Base-by-base conservation (phyloP, 1,140 invertebrate species). In the Drosophila lacertosa region DNA sequence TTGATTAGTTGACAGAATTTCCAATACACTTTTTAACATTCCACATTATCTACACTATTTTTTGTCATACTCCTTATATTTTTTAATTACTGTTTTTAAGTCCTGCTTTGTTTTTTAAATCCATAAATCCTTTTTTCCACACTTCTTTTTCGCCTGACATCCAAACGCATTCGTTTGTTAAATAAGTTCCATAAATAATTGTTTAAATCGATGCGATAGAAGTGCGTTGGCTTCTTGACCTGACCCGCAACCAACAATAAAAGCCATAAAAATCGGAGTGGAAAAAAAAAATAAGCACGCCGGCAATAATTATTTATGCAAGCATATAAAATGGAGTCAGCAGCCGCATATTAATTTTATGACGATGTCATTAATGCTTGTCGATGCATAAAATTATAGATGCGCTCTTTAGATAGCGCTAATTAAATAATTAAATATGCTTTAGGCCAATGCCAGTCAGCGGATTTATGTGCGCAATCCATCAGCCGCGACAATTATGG, bases 401-500 rank as follows among this genome's bases (percentile, higher is more conserved):
- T 89, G 60, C 35, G 64, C 78, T 69, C 74, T 89, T 69, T 89
- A 78, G 78, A 88, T 88, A 83, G 67, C 67, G 71, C 83, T 88
- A 88, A 88, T 88, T 89, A 88, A 88, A 88, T 89, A 88, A 88
- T 88, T 88, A 88, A 88, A 82, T 86, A 86, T 82, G 82, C 82
- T 86, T 88, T 81, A 67, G 82, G 74, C 75, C 74, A 88, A 68
- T 57, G 64, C 73, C 73, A 70, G 48, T 64, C 69, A 51, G 22
- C 44, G 53, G 64, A 86, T 81, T 86, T 86, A 88, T 81, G 77
- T 67, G 57, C 42, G 58, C 82, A 48, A 84, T 86, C 69, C 62
- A 88, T 86, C 81, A 88, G 66, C 47, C 37, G 37, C 57, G 69
- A 77, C 81, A 86, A 86, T 86, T 82, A 86, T 74, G 69, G 10